Percentiles rank a stretch among this genome's conserved stretches.
phyloP scores from a whole-genome alignment of 2,888 invertebrate genomes.

The Gonocerus acuteangulatus region DNA sequence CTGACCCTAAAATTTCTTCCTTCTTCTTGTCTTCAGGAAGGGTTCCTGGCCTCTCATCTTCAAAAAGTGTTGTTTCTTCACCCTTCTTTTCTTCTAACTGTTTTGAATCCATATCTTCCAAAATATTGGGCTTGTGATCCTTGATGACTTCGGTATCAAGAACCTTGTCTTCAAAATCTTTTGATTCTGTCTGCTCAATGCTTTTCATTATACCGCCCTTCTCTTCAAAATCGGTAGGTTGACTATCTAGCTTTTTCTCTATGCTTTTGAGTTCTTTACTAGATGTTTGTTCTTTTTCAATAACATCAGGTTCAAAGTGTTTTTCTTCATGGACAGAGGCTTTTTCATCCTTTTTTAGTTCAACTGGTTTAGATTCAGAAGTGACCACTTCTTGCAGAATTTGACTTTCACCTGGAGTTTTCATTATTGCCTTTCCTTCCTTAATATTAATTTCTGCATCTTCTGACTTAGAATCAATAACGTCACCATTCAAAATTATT shows the following conservation, averaged over 20 bases:
- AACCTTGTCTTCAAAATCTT: neutral
- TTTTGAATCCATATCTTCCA: too few species aligned
- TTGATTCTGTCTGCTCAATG: neutral
- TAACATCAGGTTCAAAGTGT: neutral
- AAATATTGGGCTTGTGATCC: too few species aligned
- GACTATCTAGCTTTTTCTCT: too few species aligned
- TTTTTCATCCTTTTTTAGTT: neutral
- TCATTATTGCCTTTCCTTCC: neutral
- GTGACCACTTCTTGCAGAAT: neutral
- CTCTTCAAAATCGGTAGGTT: too few species aligned
- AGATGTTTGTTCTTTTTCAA: neutral
- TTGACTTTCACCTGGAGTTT: neutral
- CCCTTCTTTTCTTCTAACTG: neutral
- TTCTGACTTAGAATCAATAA: neutral
- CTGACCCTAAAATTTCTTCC: neutral
- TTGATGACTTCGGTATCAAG: too few species aligned
- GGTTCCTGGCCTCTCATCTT: conserved; percentile 1
- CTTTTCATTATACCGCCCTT: neutral
- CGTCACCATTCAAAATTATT: conserved; percentile 40
- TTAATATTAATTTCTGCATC: neutral
- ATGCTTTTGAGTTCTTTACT: too few species aligned
- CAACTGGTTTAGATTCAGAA: neutral
- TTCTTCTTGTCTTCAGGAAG: neutral
- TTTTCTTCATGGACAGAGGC: neutral
- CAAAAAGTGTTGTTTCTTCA: neutral